A percentile compares a stretch with the other conserved stretches of the same genome.
Conservation (phyloP, 1,140 invertebrate species). For the Diprion similis region DNA sequence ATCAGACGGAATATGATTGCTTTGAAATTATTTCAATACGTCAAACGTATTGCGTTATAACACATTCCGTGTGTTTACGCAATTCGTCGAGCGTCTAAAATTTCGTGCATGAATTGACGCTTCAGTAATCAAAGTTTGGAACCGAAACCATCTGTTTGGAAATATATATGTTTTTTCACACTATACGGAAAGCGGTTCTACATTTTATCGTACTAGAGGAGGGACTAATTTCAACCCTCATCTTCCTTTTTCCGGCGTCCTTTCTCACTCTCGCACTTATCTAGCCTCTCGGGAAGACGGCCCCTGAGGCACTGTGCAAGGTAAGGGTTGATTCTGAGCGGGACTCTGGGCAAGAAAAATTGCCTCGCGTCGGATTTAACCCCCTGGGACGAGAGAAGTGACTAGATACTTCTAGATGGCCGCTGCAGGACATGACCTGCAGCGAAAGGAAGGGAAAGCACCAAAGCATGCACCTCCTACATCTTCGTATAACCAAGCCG, state of each 20-base stretch:
- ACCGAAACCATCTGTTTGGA: too few species aligned
- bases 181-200: neutral
- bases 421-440: neutral
- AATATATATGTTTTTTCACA: too few species aligned
- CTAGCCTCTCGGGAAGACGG: neutral
- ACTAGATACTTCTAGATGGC: conserved; percentile 3
- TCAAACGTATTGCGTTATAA: neutral
- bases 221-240: neutral
- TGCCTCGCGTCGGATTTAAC: conserved; percentile 4
- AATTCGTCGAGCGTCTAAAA: neutral
- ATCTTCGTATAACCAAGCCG: too few species aligned
- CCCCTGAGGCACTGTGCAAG: neutral
- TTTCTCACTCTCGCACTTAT: neutral
- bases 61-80: neutral
- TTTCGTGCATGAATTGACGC: neutral
- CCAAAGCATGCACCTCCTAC: neutral
- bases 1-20: neutral
- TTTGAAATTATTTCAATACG: neutral
- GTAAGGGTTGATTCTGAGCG: neutral
- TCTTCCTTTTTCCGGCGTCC: neutral
- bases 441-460: neutral
- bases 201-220: neutral
- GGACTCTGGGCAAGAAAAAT: conserved; percentile 2
- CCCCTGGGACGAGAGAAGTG: neutral
- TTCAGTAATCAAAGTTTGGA: neutral